Conservation (phyloP, 2,797 vertebrate genomes). For the Hipposideros larvatus region DNA sequence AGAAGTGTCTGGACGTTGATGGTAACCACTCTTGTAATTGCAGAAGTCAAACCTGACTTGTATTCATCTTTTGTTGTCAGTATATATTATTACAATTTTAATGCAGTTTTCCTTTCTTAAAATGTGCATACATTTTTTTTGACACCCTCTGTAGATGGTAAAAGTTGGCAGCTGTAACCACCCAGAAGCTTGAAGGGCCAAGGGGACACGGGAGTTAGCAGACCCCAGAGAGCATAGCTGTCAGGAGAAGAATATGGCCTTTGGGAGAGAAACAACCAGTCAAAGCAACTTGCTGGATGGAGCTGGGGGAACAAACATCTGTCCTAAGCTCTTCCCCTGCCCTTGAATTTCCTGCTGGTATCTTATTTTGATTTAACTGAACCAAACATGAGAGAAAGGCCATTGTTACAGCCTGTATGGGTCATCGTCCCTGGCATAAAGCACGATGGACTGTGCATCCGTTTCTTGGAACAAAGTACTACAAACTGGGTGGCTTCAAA, state of each 20-base stretch:
- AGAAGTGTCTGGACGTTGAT: too few species aligned
- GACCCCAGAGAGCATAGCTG: background rate
- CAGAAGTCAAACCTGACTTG: too few species aligned
- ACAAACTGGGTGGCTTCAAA: slow-evolving; percentile 21
- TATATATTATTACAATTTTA: too few species aligned
- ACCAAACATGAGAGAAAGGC: background rate
- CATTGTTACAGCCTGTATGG: background rate
- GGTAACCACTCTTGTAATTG: too few species aligned
- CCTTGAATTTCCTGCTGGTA: background rate
- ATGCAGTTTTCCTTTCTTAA: too few species aligned
- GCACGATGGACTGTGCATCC: background rate
- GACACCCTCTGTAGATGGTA: background rate
- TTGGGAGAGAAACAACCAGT: background rate
- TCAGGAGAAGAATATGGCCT: background rate
- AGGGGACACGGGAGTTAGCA: background rate
- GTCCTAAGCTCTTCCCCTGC: background rate
- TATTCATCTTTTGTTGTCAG: too few species aligned
- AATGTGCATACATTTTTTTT: too few species aligned
- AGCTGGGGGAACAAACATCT: background rate
- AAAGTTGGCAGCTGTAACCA: background rate
- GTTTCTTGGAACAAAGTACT: background rate
- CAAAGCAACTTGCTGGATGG: background rate
- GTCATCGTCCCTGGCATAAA: background rate
- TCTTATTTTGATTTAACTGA: background rate
- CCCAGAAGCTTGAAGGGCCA: background rate